phyloP scores from a whole-genome alignment of 1,140 invertebrate genomes.

The Lysiphlebus fabarum region DNA sequence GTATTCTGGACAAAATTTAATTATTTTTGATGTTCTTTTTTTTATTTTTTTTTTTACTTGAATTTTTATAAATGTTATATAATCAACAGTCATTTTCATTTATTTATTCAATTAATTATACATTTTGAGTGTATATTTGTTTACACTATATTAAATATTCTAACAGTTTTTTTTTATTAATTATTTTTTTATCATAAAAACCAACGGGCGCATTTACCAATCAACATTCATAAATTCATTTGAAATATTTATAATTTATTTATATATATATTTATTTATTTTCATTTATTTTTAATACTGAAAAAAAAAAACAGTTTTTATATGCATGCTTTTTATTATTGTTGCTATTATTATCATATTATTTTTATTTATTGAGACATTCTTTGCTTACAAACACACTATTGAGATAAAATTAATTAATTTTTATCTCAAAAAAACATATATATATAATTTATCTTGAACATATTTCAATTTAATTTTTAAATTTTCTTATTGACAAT shows the following conservation, averaged over 20 bases:
- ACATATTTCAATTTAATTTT: too few species aligned
- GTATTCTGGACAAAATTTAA: not conserved
- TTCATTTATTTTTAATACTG: not conserved
- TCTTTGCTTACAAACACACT: constrained; percentile 5
- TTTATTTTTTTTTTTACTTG: constrained; percentile 1
- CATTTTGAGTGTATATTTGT: not conserved
- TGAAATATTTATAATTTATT: constrained; percentile 27
- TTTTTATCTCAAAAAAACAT: too few species aligned
- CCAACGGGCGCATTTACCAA: constrained; percentile 17
- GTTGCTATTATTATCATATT: not conserved
- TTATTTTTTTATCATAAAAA: constrained; percentile 25
- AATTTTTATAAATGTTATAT: constrained; percentile 9
- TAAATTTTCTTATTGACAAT: too few species aligned
- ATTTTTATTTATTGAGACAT: not conserved
- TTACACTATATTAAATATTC: constrained; percentile 7
- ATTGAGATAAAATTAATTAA: too few species aligned
- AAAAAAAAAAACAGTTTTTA: not conserved
- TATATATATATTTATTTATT: constrained; percentile 16
- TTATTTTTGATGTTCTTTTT: constrained; percentile 5
- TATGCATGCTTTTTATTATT: constrained; percentile 1
- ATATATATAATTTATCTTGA: too few species aligned
- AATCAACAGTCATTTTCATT: constrained; percentile 19
- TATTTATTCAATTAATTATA: constrained; percentile 16
- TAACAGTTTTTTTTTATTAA: constrained; percentile 6
- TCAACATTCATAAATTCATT: constrained; percentile 23